These are phyloP conservation scores for Minunthozetes semirufus DNA, from an alignment of 2,888 invertebrate species.

Conservation along the genomic window DNA sequence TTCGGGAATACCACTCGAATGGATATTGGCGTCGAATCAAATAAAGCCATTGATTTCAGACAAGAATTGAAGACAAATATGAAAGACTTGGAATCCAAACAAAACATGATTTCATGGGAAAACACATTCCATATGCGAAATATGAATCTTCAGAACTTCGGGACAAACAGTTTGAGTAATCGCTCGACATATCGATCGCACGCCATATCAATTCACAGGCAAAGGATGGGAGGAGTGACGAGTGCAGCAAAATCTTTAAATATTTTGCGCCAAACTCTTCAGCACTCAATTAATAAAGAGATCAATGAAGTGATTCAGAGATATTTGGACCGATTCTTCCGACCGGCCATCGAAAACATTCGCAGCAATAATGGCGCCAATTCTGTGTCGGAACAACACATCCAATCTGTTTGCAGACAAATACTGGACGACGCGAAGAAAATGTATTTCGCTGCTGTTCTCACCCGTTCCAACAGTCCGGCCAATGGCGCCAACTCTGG, in stretches of 20 bases:
- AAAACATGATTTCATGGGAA: conserved; percentile 35
- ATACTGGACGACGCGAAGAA: conserved; percentile 67
- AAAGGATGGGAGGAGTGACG: conserved; percentile 51
- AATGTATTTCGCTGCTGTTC: conserved; percentile 53
- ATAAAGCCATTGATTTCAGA: background rate
- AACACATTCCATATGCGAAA: conserved; percentile 60
- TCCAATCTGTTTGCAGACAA: conserved; percentile 62
- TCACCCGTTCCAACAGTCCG: conserved; percentile 30
- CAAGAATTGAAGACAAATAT: conserved; percentile 26
- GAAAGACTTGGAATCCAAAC: background rate
- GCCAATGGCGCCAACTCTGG: background rate
- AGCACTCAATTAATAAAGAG: conserved; percentile 68
- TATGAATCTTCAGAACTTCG: conserved; percentile 63
- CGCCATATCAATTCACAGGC: conserved; percentile 47
- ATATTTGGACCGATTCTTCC: conserved; percentile 72
- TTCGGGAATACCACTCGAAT: background rate
- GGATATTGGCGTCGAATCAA: conserved; percentile 28
- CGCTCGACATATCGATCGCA: conserved; percentile 49
- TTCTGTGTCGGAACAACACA: conserved; percentile 65
- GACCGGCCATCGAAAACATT: conserved; percentile 70
- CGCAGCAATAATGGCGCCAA: conserved; percentile 65
- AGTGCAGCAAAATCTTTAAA: conserved; percentile 67
- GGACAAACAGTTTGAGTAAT: conserved; percentile 44
- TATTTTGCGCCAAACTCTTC: conserved; percentile 65
- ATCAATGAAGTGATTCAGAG: conserved; percentile 68